Evolutionary conservation across 1,140 invertebrate genomes (phyloP).

Genomic region (Drosophila ercepeae): DNA sequence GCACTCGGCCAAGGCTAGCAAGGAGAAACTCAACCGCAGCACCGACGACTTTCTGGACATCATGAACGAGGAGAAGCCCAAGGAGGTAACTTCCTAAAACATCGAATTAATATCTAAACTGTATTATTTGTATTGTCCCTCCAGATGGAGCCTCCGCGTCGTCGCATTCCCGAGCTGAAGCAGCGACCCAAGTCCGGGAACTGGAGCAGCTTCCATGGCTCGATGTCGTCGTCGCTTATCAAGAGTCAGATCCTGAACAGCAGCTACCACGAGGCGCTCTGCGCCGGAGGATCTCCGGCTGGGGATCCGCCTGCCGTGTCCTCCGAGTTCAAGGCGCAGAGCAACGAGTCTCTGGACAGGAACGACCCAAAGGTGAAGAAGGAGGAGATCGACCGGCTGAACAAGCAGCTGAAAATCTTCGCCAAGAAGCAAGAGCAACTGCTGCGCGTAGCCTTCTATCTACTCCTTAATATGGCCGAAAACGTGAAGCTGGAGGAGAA

Average conservation of each 20-base stretch:
- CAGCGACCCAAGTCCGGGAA: constrained; percentile 88
- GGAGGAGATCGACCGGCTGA: constrained; percentile 92
- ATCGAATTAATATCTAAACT: background rate
- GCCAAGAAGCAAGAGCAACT: constrained; percentile 97
- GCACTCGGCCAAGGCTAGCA: constrained; percentile 70
- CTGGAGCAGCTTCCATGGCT: constrained; percentile 85
- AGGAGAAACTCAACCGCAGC: constrained; percentile 80
- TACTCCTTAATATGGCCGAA: constrained; percentile 97
- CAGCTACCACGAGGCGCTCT: constrained; percentile 88
- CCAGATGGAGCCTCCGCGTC: constrained; percentile 87
- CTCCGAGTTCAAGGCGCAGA: constrained; percentile 68
- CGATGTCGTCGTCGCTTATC: constrained; percentile 77
- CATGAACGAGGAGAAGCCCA: constrained; percentile 83
- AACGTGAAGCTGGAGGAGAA: constrained; percentile 97
- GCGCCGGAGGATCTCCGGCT: constrained; percentile 46
- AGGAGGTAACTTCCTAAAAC: constrained; percentile 49
- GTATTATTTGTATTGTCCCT: background rate
- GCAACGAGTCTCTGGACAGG: constrained; percentile 85
- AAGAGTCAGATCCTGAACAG: constrained; percentile 85
- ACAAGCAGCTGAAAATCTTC: constrained; percentile 90
- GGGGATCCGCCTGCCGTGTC: constrained; percentile 40
- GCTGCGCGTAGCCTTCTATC: constrained; percentile 93
- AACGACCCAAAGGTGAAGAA: constrained; percentile 87
- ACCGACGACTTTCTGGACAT: constrained; percentile 80
- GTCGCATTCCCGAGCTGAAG: constrained; percentile 88